Conservation (phyloP, 2,113 vertebrate genomes). For the Phrynosoma platyrhinos region DNA sequence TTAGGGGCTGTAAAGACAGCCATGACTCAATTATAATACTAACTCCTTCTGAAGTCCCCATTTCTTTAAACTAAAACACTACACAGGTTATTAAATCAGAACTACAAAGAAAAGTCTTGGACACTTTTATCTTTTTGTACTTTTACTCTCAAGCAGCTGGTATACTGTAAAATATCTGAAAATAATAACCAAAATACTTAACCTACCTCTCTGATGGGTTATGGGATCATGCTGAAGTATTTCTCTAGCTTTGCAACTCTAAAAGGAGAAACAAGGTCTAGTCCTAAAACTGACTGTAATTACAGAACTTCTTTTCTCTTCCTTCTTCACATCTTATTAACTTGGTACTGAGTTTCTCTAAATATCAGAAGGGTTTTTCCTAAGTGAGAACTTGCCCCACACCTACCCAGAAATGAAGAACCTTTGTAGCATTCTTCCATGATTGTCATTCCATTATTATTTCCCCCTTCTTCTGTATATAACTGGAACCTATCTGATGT, state of each 20-base stretch:
- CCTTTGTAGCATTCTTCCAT: neutral
- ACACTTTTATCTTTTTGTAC: constrained; percentile 1
- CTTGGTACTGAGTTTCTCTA: constrained; percentile 16
- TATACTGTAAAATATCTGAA: neutral
- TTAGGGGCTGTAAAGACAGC: neutral
- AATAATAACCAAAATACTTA: neutral
- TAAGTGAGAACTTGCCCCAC: neutral
- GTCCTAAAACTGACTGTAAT: neutral
- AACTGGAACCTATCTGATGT: constrained; percentile 16
- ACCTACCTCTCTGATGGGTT: neutral
- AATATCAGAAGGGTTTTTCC: neutral
- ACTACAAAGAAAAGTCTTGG: neutral
- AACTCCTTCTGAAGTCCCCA: neutral
- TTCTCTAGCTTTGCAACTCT: neutral
- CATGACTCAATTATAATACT: constrained; percentile 1
- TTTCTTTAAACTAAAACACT: neutral
- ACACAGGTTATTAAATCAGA: neutral
- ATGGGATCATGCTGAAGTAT: neutral
- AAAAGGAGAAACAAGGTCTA: neutral
- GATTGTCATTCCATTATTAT: constrained; percentile 14
- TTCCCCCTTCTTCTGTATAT: constrained; percentile 18
- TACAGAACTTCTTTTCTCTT: neutral
- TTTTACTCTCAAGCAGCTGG: neutral
- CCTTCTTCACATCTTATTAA: constrained; percentile 1
- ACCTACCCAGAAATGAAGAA: neutral